phyloP scores from a whole-genome alignment of 2,888 invertebrate species.

The Hemithea aestivaria region DNA sequence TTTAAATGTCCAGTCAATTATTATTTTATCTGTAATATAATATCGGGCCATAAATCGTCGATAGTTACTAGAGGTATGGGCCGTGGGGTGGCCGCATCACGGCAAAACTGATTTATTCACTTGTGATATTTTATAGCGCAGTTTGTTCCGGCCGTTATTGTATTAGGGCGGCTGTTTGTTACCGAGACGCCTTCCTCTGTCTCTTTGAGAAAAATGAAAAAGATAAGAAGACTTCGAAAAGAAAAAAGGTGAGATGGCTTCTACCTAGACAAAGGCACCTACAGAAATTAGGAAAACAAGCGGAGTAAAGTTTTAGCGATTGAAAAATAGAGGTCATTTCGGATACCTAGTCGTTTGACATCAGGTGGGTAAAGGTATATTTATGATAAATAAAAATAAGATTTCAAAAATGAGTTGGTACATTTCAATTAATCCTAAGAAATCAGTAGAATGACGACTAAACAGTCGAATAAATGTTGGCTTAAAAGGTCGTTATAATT shows the following conservation, averaged over 20 bases:
- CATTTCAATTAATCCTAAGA: no score
- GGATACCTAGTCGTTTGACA: no score
- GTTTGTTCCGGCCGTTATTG: constrained; percentile 84
- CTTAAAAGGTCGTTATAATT: no score
- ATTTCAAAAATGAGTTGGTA: no score
- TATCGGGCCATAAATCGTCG: constrained; percentile 68
- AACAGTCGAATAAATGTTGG: no score
- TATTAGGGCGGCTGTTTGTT: constrained; percentile 81
- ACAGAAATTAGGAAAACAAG: no score
- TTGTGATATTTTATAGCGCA: constrained; percentile 83
- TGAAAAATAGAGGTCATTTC: no score
- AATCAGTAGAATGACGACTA: no score
- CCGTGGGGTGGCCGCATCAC: constrained; percentile 54
- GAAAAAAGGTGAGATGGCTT: constrained; percentile 10
- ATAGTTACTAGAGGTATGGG: constrained; percentile 39
- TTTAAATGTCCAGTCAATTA: constrained; percentile 55
- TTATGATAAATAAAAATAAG: no score
- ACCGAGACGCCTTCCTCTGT: constrained; percentile 28
- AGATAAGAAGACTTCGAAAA: constrained; percentile 12
- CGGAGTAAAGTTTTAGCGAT: no score
- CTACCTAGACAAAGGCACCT: no score
- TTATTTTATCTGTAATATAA: constrained; percentile 69
- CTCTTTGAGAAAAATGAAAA: constrained; percentile 13
- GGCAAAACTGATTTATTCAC: constrained; percentile 81
- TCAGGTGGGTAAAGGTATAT: no score